A percentile compares a stretch with the other conserved stretches of the same genome.
These are phyloP conservation scores for Cheilosia variabilis DNA, from an alignment of 2,888 invertebrate genomes.

Conservation along the genomic window DNA sequence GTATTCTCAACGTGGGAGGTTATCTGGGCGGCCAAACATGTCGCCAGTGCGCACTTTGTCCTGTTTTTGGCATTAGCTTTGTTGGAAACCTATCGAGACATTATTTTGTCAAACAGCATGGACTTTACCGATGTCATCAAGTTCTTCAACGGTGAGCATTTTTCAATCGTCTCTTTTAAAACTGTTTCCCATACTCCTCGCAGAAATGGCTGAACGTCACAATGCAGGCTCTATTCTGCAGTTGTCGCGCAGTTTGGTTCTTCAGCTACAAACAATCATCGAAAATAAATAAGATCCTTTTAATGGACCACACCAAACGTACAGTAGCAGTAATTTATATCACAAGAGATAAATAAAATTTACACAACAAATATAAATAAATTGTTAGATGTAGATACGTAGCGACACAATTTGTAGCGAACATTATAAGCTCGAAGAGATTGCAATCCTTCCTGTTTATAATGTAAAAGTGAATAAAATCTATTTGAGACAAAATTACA, in stretches of 20 bases:
- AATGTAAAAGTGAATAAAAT: slow-evolving; percentile 19
- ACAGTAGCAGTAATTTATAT: slow-evolving; percentile 21
- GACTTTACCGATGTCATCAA: slow-evolving; percentile 99
- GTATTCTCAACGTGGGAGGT: slow-evolving; percentile 97
- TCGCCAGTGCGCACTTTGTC: slow-evolving; percentile 95
- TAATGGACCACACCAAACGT: slow-evolving; percentile 30
- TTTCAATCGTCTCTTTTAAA: not conserved
- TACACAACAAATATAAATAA: slow-evolving; percentile 23
- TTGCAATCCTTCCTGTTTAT: slow-evolving; percentile 41
- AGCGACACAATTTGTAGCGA: slow-evolving; percentile 49
- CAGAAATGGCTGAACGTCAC: slow-evolving; percentile 98
- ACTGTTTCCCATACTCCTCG: not conserved
- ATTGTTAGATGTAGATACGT: slow-evolving; percentile 56
- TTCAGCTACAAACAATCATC: slow-evolving; percentile 95
- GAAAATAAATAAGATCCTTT: slow-evolving; percentile 91
- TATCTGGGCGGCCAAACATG: slow-evolving; percentile 95
- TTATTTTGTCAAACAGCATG: slow-evolving; percentile 97
- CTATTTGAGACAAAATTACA: not conserved
- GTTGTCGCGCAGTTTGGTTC: slow-evolving; percentile 93
- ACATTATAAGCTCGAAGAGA: slow-evolving; percentile 21
- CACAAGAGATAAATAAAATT: slow-evolving; percentile 46
- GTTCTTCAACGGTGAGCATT: slow-evolving; percentile 94
- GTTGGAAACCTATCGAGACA: slow-evolving; percentile 96
- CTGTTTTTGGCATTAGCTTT: slow-evolving; percentile 96
- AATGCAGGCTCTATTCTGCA: slow-evolving; percentile 92